Base-by-base conservation (phyloP, 2,888 invertebrate genomes). In the Eupithecia pulchellata region DNA sequence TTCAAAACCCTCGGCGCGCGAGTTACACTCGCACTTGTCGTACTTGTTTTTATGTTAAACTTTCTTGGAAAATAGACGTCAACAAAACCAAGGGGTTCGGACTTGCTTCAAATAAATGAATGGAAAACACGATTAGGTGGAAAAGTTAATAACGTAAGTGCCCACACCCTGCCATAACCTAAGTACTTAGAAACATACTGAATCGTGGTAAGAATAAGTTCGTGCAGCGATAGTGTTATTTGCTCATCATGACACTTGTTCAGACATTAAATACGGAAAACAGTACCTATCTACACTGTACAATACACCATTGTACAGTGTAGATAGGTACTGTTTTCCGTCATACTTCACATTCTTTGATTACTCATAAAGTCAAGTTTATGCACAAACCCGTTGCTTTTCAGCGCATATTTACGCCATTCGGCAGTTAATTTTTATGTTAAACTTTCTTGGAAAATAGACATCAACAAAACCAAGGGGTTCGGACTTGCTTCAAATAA, bases 201-300 rank as follows among this genome's bases (percentile, higher is more conserved):
- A 75, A 70, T 68, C 52, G 60, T 65, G 29, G 30, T 71, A 76
- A 70, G 75, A 71, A 64, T 71, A 68, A 63, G 68, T 72, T 75
- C 76, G 72, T 77, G 77, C 62, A 55, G 52, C 65, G 67, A 67
- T 72, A 64, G 30, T 32, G 55, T 66, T 64, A 70, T 68, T 63
- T 70, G 68, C 32, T 57, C 66, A 71, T 73, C 77, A 61, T 36
- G 34, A 66, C 76, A 75, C 74, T 75, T 69, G 69, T 68, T 67
- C 75, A 75, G 64, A 61, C 58, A 62, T 68, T 71, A 69, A 69
- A 52, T n/a, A 27, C 13, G 55, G 20, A 47, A 20, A 20, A 47
- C 20, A 47, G 4, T 47, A 47, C 47, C 20, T n/a, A n/a, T n/a
- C n/a, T 47, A n/a, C n/a, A 42, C n/a, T 11, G 11, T 47, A 47